These are phyloP conservation scores for Psephotus haematonotus DNA, from an alignment of 2,113 vertebrate genomes.

Conservation along the genomic window DNA sequence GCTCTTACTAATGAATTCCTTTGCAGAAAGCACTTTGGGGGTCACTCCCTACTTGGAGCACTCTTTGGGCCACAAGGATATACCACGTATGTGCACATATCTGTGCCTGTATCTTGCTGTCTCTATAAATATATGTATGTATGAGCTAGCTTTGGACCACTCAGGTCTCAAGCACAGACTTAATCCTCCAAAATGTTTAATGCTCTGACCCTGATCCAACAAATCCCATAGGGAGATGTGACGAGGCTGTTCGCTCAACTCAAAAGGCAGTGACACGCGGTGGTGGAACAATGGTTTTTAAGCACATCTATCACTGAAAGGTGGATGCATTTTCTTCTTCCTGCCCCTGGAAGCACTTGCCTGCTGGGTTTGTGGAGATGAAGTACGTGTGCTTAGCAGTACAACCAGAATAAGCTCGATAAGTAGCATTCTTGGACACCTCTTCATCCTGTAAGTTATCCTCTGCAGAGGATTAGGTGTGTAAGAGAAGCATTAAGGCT, in stretches of 20 bases:
- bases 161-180: neutral
- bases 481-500: conserved; percentile 77
- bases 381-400: neutral
- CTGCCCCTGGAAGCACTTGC: neutral
- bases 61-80: neutral
- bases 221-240: neutral
- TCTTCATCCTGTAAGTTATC: conserved; percentile 73
- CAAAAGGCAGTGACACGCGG: neutral
- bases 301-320: neutral
- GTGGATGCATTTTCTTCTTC: neutral
- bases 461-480: conserved; percentile 71
- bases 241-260: neutral
- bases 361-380: neutral
- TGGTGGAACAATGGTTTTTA: neutral
- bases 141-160: neutral
- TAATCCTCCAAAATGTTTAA: conserved; percentile 10
- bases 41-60: neutral
- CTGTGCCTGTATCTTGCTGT: neutral
- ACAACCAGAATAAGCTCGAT: conserved; percentile 19
- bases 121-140: neutral
- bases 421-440: conserved; percentile 58
- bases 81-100: neutral
- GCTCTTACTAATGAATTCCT: neutral
- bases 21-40: neutral
- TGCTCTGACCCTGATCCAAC: neutral